These are phyloP conservation scores for Gymnodraco acuticeps DNA, from an alignment of 2,797 vertebrate genomes.

Conservation along the genomic window DNA sequence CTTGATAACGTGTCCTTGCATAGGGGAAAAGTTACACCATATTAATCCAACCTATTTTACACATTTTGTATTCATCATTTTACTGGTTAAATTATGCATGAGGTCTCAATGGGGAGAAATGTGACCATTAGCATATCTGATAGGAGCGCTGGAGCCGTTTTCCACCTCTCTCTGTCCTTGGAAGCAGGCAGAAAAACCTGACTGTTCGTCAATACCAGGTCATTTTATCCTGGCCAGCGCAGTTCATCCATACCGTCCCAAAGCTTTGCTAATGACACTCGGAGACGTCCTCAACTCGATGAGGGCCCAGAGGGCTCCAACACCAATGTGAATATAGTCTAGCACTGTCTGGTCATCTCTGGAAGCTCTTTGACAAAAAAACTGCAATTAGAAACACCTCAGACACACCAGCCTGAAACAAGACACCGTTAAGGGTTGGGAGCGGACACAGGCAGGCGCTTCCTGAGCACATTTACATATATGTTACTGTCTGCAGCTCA, in stretches of 20 bases:
- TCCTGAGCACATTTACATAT: slow-evolving; percentile 77
- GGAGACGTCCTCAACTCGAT: slow-evolving; percentile 62
- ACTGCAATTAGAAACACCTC: slow-evolving; percentile 82
- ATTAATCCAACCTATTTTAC: slow-evolving; percentile 81
- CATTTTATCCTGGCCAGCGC: slow-evolving; percentile 80
- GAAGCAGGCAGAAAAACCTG: slow-evolving; percentile 76
- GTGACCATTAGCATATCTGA: slow-evolving; percentile 88
- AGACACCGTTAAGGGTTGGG: slow-evolving; percentile 70
- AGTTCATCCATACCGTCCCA: slow-evolving; percentile 73
- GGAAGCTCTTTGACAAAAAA: slow-evolving; percentile 67
- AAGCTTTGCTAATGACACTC: slow-evolving; percentile 76
- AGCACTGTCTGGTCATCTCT: slow-evolving; percentile 76
- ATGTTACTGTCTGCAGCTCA: slow-evolving; percentile 71
- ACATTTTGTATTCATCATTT: slow-evolving; percentile 81
- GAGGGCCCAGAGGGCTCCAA: slow-evolving; percentile 68
- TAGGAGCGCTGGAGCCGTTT: slow-evolving; percentile 73
- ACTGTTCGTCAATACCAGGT: slow-evolving; percentile 88
- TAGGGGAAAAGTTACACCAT: slow-evolving; percentile 73
- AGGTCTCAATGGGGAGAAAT: slow-evolving; percentile 83
- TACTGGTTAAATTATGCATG: slow-evolving; percentile 86
- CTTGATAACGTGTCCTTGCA: slow-evolving; percentile 68
- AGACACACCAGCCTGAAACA: slow-evolving; percentile 75
- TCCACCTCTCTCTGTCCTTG: slow-evolving; percentile 83
- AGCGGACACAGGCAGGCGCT: slow-evolving; percentile 60
- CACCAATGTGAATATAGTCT: slow-evolving; percentile 75